Conservation (phyloP, 2,113 vertebrate genomes). For the Oncorhynchus clarkii region DNA sequence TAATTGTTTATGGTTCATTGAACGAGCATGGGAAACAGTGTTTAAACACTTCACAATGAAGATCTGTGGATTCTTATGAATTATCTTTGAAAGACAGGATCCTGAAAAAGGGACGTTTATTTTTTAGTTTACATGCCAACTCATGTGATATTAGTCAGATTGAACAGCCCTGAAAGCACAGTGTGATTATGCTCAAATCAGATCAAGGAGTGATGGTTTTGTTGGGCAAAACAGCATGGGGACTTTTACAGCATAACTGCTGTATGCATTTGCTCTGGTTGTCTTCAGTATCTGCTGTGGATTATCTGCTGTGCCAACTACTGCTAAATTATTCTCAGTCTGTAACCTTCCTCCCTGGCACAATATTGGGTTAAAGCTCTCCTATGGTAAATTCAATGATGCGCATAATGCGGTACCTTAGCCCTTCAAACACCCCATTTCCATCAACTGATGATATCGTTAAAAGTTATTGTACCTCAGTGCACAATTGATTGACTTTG, state of each 20-base stretch:
- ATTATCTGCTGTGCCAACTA: too few species aligned
- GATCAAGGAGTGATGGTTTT: constrained; percentile 36
- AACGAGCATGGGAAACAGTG: too few species aligned
- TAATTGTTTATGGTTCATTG: too few species aligned
- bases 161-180: constrained; percentile 21
- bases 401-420: neutral
- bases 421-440: neutral
- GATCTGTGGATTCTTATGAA: too few species aligned
- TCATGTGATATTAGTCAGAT: constrained; percentile 41
- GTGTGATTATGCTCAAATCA: constrained; percentile 52
- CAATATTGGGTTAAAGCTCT: too few species aligned
- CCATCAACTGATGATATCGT: constrained; percentile 21
- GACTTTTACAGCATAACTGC: constrained; percentile 3
- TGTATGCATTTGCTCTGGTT: neutral
- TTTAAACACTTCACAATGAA: too few species aligned
- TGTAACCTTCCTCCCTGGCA: too few species aligned
- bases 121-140: constrained; percentile 31
- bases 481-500: neutral
- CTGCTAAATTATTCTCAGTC: too few species aligned
- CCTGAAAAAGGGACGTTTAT: too few species aligned
- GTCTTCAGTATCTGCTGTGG: neutral
- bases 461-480: constrained; percentile 5
- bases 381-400: neutral
- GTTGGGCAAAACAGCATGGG: neutral
- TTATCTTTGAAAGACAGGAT: too few species aligned